Conservation (phyloP, 1,140 invertebrate genomes). For the Cepaea nemoralis region DNA sequence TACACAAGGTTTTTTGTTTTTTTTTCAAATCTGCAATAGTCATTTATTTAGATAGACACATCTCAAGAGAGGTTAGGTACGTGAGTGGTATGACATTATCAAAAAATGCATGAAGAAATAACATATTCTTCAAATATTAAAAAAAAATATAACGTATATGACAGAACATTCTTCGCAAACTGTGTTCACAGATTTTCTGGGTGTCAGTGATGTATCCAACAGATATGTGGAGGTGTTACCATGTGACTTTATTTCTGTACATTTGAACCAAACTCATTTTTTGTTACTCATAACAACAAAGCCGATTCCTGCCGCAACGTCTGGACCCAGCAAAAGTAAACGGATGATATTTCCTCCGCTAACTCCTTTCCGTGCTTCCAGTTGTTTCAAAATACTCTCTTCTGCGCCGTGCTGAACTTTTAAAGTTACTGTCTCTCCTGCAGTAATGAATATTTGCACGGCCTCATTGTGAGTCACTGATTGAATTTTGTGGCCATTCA, state of each 20-base stretch:
- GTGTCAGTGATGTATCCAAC: too few relatives aligned
- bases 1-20: too few relatives aligned
- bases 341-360: slow-evolving; percentile 26
- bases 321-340: slow-evolving; percentile 8
- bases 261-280: slow-evolving; percentile 39
- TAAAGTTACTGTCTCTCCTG: slow-evolving; percentile 60
- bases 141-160: too few relatives aligned
- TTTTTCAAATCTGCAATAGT: too few relatives aligned
- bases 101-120: too few relatives aligned
- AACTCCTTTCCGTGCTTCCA: slow-evolving; percentile 27
- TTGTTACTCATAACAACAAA: background rate
- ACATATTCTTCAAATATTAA: too few relatives aligned
- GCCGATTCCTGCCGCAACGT: slow-evolving; percentile 32
- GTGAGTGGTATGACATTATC: too few relatives aligned
- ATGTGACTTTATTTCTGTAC: background rate
- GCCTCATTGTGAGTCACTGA: slow-evolving; percentile 65
- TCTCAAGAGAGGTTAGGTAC: too few relatives aligned
- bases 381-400: slow-evolving; percentile 47
- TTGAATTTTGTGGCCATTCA: slow-evolving; percentile 65
- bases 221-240: too few relatives aligned
- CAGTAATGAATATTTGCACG: slow-evolving; percentile 63
- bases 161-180: too few relatives aligned
- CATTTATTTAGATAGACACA: too few relatives aligned
- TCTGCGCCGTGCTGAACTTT: slow-evolving; percentile 64
- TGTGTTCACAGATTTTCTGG: too few relatives aligned